Evolutionary conservation across 2,113 vertebrate species (phyloP).

Genomic region (Potamarius usumacintae): DNA sequence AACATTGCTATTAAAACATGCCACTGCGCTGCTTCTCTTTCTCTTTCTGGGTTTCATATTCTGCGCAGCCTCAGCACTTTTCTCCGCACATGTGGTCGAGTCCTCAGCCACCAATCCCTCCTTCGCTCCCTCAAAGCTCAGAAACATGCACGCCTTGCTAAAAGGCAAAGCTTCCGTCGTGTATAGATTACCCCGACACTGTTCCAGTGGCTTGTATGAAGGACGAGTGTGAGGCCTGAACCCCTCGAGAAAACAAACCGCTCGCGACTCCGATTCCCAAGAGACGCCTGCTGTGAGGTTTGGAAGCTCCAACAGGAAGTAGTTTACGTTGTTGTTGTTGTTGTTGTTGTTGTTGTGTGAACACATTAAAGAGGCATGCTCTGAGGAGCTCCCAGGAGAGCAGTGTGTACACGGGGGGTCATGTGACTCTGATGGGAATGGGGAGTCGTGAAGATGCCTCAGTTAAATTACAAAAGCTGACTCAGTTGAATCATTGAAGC

Average conservation of each 20-base stretch:
- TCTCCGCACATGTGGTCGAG: slow-evolving; percentile 28
- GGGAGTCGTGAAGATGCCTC: neutral
- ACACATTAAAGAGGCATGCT: slow-evolving; percentile 29
- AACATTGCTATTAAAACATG: slow-evolving; percentile 31
- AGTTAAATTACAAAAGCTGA: neutral
- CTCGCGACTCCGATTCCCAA: neutral
- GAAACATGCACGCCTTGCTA: neutral
- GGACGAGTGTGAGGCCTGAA: slow-evolving; percentile 5
- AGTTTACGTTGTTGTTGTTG: neutral
- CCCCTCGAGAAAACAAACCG: slow-evolving; percentile 21
- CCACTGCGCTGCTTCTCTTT: neutral
- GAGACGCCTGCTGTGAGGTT: neutral
- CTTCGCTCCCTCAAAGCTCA: slow-evolving; percentile 3
- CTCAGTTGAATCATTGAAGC: neutral
- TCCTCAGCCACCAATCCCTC: neutral
- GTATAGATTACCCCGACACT: slow-evolving; percentile 15
- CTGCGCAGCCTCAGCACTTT: slow-evolving; percentile 42
- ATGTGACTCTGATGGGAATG: neutral
- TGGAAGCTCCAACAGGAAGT: slow-evolving; percentile 28
- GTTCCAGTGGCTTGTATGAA: slow-evolving; percentile 11
- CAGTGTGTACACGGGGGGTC: neutral
- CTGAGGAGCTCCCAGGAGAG: slow-evolving; percentile 17
- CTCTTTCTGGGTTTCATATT: slow-evolving; percentile 40
- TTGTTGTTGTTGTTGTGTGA: slow-evolving; percentile 13
- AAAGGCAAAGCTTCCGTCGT: slow-evolving; percentile 21